A percentile compares a stretch with the other conserved stretches of the same genome.
Conservation (phyloP, 2,113 vertebrate species). For the Echinops telfairi region DNA sequence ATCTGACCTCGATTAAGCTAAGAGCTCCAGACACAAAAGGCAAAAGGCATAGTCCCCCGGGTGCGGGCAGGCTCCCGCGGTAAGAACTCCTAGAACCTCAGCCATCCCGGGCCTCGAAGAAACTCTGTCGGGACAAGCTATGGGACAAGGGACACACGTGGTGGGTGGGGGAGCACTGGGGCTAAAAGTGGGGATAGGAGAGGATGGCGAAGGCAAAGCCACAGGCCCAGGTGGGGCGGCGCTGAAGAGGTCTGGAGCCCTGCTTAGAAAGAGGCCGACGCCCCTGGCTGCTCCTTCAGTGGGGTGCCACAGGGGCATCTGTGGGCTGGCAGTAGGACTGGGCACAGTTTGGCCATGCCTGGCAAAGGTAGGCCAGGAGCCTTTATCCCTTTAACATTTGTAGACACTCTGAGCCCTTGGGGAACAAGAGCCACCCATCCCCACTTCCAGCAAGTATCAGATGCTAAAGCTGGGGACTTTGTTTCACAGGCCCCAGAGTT, state of each 20-base stretch:
- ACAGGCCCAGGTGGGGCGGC: not conserved
- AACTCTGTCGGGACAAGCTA: not conserved
- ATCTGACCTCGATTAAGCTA: not conserved
- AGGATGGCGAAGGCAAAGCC: fast-evolving
- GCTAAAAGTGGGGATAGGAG: too few relatives aligned
- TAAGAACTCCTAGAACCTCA: not conserved
- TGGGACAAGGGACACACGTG: not conserved
- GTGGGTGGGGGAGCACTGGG: not conserved
- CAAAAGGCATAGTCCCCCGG: not conserved
- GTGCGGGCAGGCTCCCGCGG: not conserved
- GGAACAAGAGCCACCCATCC: not conserved
- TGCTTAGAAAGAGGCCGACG: slow-evolving; percentile 13
- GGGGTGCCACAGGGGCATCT: not conserved
- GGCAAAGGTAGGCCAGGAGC: not conserved
- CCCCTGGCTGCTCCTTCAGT: slow-evolving; percentile 8
- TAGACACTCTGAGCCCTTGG: not conserved
- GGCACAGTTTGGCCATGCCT: not conserved
- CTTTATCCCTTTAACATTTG: not conserved
- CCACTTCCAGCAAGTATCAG: not conserved
- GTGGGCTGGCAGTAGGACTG: not conserved
- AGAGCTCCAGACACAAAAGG: not conserved
- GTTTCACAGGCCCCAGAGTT: not conserved
- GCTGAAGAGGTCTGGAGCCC: not conserved
- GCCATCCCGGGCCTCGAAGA: not conserved
- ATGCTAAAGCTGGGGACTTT: not conserved